These are phyloP conservation scores for Sarcophaga carnaria DNA, from an alignment of 2,888 invertebrate genomes.

Conservation along the genomic window DNA sequence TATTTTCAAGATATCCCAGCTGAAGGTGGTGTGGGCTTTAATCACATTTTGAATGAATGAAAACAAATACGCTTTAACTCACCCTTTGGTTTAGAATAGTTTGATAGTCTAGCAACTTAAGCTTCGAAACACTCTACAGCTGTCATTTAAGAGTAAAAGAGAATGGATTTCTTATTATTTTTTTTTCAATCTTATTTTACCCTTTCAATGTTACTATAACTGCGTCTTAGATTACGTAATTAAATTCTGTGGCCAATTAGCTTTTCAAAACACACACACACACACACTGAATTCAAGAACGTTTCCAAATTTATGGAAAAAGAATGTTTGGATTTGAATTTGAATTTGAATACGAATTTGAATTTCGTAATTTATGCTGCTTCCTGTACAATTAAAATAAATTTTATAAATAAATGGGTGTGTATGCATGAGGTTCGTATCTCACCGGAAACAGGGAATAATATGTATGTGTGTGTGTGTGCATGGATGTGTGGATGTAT, in stretches of 20 bases:
- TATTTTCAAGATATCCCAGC: no score
- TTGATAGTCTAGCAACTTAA: no score
- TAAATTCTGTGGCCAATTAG: not conserved
- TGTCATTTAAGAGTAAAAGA: no score
- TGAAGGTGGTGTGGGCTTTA: no score
- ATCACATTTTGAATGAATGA: no score
- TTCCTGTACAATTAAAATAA: slow-evolving; percentile 53
- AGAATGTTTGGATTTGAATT: slow-evolving; percentile 37
- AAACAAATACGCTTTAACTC: no score
- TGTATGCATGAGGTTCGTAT: not conserved
- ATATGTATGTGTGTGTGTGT: not conserved
- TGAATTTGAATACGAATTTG: slow-evolving; percentile 11
- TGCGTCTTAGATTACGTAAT: no score
- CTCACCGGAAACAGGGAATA: not conserved
- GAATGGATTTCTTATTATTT: no score
- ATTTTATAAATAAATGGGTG: not conserved
- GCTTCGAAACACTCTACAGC: no score
- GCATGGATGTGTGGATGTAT: not conserved
- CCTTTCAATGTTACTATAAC: no score
- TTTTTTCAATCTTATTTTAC: no score
- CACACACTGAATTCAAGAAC: not conserved
- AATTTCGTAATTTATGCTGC: slow-evolving; percentile 47
- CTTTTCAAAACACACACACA: not conserved
- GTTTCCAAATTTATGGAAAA: slow-evolving; percentile 14
- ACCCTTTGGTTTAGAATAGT: no score